Conservation (phyloP, 1,140 invertebrate species). For the Lethocerus indicus region DNA sequence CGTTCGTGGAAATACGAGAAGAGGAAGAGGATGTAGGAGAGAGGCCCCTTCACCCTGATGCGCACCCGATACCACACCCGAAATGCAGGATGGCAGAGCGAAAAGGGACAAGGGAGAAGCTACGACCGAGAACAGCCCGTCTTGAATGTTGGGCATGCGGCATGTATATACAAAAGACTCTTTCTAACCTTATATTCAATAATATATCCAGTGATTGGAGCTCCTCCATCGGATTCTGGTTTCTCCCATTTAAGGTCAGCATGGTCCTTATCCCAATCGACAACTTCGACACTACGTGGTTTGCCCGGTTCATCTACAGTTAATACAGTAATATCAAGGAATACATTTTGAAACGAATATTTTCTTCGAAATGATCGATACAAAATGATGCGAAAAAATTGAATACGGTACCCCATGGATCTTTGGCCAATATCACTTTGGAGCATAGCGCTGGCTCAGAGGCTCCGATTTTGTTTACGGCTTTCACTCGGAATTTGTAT, state of each 20-base stretch:
- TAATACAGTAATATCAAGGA: constrained; percentile 12
- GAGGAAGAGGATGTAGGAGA: too few species aligned
- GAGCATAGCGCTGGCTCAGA: constrained; percentile 76
- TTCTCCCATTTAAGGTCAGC: constrained; percentile 83
- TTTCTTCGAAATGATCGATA: constrained; percentile 1
- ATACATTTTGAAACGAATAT: neutral
- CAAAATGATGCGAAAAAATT: neutral
- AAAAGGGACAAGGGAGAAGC: too few species aligned
- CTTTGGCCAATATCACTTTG: constrained; percentile 82
- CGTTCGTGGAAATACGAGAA: too few species aligned
- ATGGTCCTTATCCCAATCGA: constrained; percentile 91
- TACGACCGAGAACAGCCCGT: too few species aligned
- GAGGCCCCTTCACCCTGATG: too few species aligned
- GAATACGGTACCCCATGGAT: constrained; percentile 90
- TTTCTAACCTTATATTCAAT: constrained; percentile 70
- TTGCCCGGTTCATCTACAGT: constrained; percentile 78
- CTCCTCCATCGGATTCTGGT: constrained; percentile 80
- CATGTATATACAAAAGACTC: too few species aligned
- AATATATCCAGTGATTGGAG: constrained; percentile 85
- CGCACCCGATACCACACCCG: too few species aligned
- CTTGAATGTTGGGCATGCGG: too few species aligned
- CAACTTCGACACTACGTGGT: constrained; percentile 74
- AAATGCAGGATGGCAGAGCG: too few species aligned
- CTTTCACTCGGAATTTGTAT: constrained; percentile 89
- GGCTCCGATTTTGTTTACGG: constrained; percentile 77